Percentiles rank a stretch among this genome's conserved stretches.
Evolutionary conservation across 2,888 invertebrate genomes (phyloP).

Genomic region (Hecatera dysodea): DNA sequence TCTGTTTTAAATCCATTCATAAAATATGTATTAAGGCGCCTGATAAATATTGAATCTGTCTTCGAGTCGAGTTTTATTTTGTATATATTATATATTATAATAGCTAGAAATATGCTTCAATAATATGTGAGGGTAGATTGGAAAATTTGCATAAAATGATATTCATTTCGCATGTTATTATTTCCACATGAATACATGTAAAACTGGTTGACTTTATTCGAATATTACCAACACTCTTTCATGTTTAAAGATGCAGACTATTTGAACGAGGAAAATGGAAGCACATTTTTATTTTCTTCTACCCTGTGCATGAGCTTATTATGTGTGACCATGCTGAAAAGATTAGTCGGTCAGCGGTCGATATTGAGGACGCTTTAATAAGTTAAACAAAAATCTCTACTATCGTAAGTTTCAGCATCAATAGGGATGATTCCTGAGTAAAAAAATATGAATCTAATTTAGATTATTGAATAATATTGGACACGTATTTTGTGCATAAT

Average conservation of each 20-base stretch:
- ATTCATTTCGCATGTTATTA: slow-evolving; percentile 27
- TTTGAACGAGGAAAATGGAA: background rate
- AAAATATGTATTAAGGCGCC: background rate
- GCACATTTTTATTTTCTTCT: background rate
- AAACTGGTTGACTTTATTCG: background rate
- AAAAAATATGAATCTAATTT: no score
- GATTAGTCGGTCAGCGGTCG: no score
- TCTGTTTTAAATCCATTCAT: background rate
- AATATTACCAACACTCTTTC: slow-evolving; percentile 6
- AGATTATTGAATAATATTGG: no score
- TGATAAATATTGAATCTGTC: slow-evolving; percentile 22
- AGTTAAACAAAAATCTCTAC: background rate
- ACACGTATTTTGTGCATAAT: no score
- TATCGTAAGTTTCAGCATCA: background rate
- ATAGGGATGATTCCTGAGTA: no score
- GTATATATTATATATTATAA: no score
- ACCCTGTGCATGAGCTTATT: background rate
- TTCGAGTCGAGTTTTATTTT: slow-evolving; percentile 20
- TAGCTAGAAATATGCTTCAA: slow-evolving; percentile 21
- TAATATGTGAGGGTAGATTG: slow-evolving; percentile 4
- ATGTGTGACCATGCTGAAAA: background rate
- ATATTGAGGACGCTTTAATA: background rate
- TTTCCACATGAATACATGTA: background rate
- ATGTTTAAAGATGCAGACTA: background rate
- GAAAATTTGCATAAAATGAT: slow-evolving; percentile 9